Base-by-base conservation (phyloP, 1,140 invertebrate genomes). In the Oncopeltus fasciatus region DNA sequence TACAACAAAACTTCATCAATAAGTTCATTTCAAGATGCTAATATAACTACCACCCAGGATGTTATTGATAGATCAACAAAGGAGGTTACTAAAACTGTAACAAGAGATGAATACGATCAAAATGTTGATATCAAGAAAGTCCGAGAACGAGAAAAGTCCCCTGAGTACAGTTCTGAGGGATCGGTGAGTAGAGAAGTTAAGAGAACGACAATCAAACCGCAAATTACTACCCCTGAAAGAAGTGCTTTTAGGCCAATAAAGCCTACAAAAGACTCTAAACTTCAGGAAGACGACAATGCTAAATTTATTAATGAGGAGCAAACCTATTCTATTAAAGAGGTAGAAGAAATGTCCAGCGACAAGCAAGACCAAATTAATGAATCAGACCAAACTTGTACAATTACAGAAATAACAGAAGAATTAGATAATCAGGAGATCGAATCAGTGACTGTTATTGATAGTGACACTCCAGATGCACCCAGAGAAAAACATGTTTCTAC, bases 141-240 rank as follows among this genome's bases (percentile, higher is more conserved):
- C 11, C 2, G 16, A 43, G 4, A 20, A 2, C 43, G 69, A 59
- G 68, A 70, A 57, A 69, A 69, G 44, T 69, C 70, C 26, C 70
- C 70, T 29, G 70, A 70, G 47, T 71, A 72, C 61, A 70, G 68
- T 53, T 71, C 70, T 11, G 70, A 71, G 62, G 71, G 70, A 3
- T 72, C 71, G 24, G 61, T 72, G 2, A 67, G 60, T 8, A 68
- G 65, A 51, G 71, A 72, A 67, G 43, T 69, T 2, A 66, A 62
- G 31, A 21, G 47, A 44, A 31, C 38, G 16, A 49, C 31, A 44
- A 63, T 60, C 29, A 56, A 20, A 18, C 62, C 24, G 20, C 62
- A 66, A 21, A 65, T 67, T 18, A 68, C 67, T 12, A 72, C 70
- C 43, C 68, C 70, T 14, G 68, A 71, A 61, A 64, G 70, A 64